Percentiles rank a stretch among this genome's conserved stretches.
Conservation (phyloP, 2,888 invertebrate species). For the Tipula unca region DNA sequence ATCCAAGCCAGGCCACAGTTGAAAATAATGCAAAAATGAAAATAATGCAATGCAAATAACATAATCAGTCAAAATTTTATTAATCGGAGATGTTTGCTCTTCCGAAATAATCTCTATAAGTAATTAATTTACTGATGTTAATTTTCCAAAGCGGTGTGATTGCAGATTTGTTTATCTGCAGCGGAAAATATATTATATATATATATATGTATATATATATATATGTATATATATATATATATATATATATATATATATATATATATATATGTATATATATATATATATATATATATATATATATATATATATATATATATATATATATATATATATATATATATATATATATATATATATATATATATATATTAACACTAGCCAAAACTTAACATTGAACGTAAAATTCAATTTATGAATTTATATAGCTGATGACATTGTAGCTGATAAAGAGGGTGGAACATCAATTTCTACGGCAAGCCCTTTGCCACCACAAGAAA, state of each 20-base stretch:
- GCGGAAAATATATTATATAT: background rate
- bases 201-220: background rate
- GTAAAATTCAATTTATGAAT: slow-evolving; percentile 9
- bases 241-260: background rate
- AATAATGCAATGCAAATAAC: no score
- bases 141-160: background rate
- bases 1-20: no score
- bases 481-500: slow-evolving; percentile 36
- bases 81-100: no score
- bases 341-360: background rate
- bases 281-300: background rate
- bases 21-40: no score
- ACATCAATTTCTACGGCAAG: slow-evolving; percentile 39
- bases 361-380: background rate
- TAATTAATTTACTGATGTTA: background rate
- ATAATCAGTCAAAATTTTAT: no score
- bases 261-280: background rate
- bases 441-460: slow-evolving; percentile 34
- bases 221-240: background rate
- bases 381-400: background rate
- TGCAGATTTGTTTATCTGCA: background rate
- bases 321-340: background rate
- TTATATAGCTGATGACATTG: slow-evolving; percentile 37
- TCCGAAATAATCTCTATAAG: no score
- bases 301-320: background rate